Base-by-base conservation (phyloP, 1,140 invertebrate genomes). In the Drosophila melanica region DNA sequence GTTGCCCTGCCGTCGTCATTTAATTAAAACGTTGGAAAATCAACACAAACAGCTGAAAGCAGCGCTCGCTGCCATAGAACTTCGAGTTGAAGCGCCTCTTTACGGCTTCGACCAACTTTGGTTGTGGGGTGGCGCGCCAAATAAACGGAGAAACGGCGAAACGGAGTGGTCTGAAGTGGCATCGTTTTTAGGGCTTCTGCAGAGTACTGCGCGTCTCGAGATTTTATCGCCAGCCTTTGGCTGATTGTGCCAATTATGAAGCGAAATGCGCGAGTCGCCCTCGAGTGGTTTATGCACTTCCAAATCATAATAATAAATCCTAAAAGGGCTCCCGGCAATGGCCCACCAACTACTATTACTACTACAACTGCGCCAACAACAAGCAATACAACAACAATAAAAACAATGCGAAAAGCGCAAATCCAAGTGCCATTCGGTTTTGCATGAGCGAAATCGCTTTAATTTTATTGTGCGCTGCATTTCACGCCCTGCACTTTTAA, bases 231-330 rank as follows among this genome's bases (percentile, higher is more conserved):
- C 50, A 79, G 73, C 71, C 82, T 71, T 71, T 73, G 76, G 79
- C 84, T 87, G 84, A 87, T 87, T 87, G 84, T 89, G 84, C 84
- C 84, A 87, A 87, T 87, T 87, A 87, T 87, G 72, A 76, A 82
- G 62, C 84, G 79, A 84, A 87, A 84, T 89, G 84, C 78, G 66
- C 74, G 65, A 86, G 68, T 79, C 84, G 79, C 84, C 84, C 84
- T 84, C 84, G 65, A 89, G 84, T 82, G 82, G 79, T 87, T 85
- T 87, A 79, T 87, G 82, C 82, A 89, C 82, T 87, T 79, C 87
- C 82, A 87, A 87, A 87, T 87, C 82, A 87, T 89, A 87, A 87
- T 87, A 87, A 82, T 87, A 87, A 87, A 89, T 87, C 79, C 75
- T 53, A 67, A 81, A 81, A 81, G 75, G 64, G 82, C 75, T 59